These are phyloP conservation scores for Aratinga solstitialis DNA, from an alignment of 2,797 vertebrate genomes.

Conservation along the genomic window DNA sequence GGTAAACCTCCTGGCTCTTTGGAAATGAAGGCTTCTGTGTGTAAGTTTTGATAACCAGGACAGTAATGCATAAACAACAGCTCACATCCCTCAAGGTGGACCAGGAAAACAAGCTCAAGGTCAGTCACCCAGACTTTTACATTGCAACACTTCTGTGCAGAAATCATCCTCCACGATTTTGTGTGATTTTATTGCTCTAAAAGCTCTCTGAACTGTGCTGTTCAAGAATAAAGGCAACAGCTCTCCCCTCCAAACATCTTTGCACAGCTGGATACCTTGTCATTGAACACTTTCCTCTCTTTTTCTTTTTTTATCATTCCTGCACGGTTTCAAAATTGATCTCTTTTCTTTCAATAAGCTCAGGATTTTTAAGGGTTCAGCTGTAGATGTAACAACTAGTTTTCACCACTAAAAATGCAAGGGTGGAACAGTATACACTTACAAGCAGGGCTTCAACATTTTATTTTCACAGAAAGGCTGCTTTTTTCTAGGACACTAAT, in stretches of 20 bases:
- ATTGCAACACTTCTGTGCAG: conserved; percentile 4
- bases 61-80: conserved; percentile 3
- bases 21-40: background rate
- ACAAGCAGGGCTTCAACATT: conserved; percentile 22
- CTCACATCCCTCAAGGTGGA: conserved; percentile 22
- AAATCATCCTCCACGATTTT: conserved; percentile 53
- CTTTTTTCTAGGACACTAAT: conserved; percentile 34
- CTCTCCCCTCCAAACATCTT: conserved; percentile 51
- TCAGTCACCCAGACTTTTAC: conserved; percentile 3
- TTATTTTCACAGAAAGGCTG: conserved; percentile 29
- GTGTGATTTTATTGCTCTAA: conserved; percentile 61
- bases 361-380: conserved; percentile 34
- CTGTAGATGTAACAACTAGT: conserved; percentile 48
- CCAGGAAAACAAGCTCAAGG: conserved; percentile 35
- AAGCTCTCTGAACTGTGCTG: conserved; percentile 60
- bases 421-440: conserved; percentile 16
- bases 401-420: conserved; percentile 60
- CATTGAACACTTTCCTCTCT: conserved; percentile 52
- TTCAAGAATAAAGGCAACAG: conserved; percentile 66
- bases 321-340: conserved; percentile 62
- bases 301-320: background rate
- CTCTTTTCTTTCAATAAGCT: conserved; percentile 52
- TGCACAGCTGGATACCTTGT: conserved; percentile 48
- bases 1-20: background rate
- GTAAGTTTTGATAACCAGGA: background rate